Percentiles rank a stretch among this genome's conserved stretches.
phyloP scores from a whole-genome alignment of 2,113 vertebrate species.

The Ammodytes marinus region DNA sequence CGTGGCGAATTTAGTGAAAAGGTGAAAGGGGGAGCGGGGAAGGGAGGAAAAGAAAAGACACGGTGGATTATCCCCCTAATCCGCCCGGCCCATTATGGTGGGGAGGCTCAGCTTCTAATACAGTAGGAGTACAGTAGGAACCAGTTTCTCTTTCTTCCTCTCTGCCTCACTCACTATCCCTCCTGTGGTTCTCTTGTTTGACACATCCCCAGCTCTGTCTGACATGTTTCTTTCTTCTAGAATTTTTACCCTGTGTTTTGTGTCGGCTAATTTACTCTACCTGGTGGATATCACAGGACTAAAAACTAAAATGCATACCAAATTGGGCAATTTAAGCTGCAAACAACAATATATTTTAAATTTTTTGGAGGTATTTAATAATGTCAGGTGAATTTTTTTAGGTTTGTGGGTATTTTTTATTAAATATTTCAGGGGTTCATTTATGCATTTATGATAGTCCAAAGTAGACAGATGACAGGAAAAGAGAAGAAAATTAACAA shows the following conservation, averaged over 20 bases:
- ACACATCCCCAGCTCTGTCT: background rate
- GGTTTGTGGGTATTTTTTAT: background rate
- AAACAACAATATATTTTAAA: background rate
- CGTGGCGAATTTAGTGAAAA: constrained; percentile 65
- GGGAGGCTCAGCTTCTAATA: constrained; percentile 57
- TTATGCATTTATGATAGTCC: background rate
- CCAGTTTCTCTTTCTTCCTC: constrained; percentile 30
- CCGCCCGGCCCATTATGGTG: constrained; percentile 59
- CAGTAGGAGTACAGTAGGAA: constrained; percentile 69
- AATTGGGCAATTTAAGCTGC: background rate
- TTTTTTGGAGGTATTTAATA: background rate
- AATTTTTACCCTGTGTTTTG: constrained; percentile 6
- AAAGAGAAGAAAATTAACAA: background rate
- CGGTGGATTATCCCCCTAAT: constrained; percentile 78
- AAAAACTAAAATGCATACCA: background rate
- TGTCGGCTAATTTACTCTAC: background rate
- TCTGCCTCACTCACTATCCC: background rate
- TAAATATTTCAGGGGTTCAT: background rate
- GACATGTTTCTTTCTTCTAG: background rate
- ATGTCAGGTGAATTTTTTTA: background rate
- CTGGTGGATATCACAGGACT: background rate
- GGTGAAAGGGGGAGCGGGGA: constrained; percentile 55
- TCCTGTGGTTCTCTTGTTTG: background rate
- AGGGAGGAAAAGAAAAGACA: constrained; percentile 69
- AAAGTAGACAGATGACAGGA: background rate